A percentile compares a stretch with the other conserved stretches of the same genome.
Conservation (phyloP, 2,797 vertebrate species). For the Vultur gryphus region DNA sequence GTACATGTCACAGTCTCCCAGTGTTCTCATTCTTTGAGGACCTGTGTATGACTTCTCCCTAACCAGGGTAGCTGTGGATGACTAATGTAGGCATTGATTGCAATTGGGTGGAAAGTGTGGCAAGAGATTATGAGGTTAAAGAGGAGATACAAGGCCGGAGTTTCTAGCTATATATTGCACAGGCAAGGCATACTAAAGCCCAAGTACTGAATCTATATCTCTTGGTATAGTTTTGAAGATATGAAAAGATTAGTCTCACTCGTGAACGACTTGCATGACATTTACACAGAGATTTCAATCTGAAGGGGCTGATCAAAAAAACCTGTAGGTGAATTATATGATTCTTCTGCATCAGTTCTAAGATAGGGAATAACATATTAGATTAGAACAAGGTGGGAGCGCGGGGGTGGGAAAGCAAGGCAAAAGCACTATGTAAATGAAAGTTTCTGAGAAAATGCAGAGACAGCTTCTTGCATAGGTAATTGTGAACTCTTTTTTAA, state of each 20-base stretch:
- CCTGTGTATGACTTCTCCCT: background rate
- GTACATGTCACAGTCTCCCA: background rate
- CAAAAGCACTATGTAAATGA: background rate
- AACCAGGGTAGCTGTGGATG: background rate
- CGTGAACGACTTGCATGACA: background rate
- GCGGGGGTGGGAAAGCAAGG: background rate
- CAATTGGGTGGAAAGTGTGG: background rate
- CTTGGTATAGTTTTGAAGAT: background rate
- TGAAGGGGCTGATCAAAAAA: background rate
- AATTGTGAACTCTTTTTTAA: background rate
- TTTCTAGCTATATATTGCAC: background rate
- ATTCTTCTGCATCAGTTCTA: background rate
- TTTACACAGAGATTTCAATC: background rate
- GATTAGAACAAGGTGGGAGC: background rate
- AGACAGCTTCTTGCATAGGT: background rate
- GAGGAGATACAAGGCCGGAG: background rate
- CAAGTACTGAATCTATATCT: background rate
- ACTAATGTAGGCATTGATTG: background rate
- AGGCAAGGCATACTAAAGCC: background rate
- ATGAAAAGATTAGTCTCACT: background rate
- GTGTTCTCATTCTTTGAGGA: background rate
- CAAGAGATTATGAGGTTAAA: background rate
- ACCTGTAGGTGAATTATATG: background rate
- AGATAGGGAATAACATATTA: background rate
- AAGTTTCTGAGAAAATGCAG: slow-evolving; percentile 15